Evolutionary conservation across 2,888 invertebrate species (phyloP).

Genomic region (Morpho achilles): DNA sequence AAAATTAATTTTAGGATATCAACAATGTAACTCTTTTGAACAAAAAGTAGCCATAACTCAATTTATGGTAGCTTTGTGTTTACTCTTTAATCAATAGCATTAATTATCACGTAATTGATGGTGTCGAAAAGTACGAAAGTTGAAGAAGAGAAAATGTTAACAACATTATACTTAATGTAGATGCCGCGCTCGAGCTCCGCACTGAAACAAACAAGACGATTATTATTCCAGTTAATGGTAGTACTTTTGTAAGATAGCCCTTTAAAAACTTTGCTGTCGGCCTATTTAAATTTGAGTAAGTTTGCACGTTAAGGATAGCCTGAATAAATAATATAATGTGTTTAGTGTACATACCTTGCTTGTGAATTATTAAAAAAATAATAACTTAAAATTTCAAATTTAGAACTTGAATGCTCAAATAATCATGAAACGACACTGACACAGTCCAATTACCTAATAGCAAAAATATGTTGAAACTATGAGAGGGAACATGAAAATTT

Average conservation of each 20-base stretch:
- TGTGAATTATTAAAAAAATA: not conserved
- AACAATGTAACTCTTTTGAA: too few relatives aligned
- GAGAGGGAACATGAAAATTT: too few relatives aligned
- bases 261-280: slow-evolving; percentile 24
- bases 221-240: slow-evolving; percentile 33
- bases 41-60: too few relatives aligned
- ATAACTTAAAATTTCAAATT: not conserved
- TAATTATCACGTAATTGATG: slow-evolving; percentile 68
- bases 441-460: too few relatives aligned
- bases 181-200: slow-evolving; percentile 57
- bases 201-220: slow-evolving; percentile 64
- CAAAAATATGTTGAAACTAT: too few relatives aligned
- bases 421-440: too few relatives aligned
- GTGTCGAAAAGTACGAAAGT: slow-evolving; percentile 52
- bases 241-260: slow-evolving; percentile 30
- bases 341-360: too few relatives aligned
- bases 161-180: slow-evolving; percentile 58
- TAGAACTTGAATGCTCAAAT: too few relatives aligned
- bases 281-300: slow-evolving; percentile 25
- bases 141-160: slow-evolving; percentile 62
- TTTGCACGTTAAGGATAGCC: slow-evolving; percentile 13
- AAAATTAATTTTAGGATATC: too few relatives aligned
- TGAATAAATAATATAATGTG: slow-evolving; percentile 13
- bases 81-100: slow-evolving; percentile 3
- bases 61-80: not conserved